A percentile compares a stretch with the other conserved stretches of the same genome.
phyloP scores from a whole-genome alignment of 1,140 invertebrate species.

The Lordiphosa collinella region DNA sequence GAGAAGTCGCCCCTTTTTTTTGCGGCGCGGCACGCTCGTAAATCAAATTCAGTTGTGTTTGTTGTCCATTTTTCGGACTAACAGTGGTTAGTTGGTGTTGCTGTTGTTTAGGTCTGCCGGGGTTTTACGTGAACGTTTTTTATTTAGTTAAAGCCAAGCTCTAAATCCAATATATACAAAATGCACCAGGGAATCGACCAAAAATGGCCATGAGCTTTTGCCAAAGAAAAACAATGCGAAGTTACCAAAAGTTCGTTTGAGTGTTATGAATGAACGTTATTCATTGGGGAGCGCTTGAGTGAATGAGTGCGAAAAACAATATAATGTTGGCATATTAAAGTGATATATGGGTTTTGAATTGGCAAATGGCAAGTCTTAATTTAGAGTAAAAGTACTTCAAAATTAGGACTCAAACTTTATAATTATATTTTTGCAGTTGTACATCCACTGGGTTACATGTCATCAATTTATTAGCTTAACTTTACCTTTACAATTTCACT shows the following conservation, averaged over 20 bases:
- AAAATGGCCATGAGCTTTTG: conserved; percentile 7
- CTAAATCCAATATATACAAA: conserved; percentile 50
- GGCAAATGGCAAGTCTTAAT: no score
- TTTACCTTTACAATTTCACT: no score
- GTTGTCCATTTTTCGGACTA: conserved; percentile 37
- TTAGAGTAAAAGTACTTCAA: no score
- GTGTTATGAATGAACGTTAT: conserved; percentile 4
- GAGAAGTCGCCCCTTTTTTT: conserved; percentile 17
- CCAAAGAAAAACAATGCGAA: conserved; percentile 9
- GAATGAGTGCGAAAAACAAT: neutral
- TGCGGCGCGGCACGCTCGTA: conserved; percentile 33
- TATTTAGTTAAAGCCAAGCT: conserved; percentile 51
- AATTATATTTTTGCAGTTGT: no score
- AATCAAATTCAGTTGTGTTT: conserved; percentile 53
- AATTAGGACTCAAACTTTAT: no score
- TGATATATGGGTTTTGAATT: conserved; percentile 1
- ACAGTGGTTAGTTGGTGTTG: conserved; percentile 32
- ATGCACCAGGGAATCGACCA: conserved; percentile 42
- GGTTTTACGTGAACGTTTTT: conserved; percentile 60
- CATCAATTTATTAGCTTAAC: no score
- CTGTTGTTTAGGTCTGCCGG: conserved; percentile 26
- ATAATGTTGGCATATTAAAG: conserved; percentile 10
- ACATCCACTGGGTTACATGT: no score
- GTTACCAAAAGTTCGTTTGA: conserved; percentile 5
- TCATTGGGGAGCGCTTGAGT: conserved; percentile 1